Percentiles rank a stretch among this genome's conserved stretches.
phyloP scores from a whole-genome alignment of 2,888 invertebrate genomes.

The Dolichopus griseipennis region DNA sequence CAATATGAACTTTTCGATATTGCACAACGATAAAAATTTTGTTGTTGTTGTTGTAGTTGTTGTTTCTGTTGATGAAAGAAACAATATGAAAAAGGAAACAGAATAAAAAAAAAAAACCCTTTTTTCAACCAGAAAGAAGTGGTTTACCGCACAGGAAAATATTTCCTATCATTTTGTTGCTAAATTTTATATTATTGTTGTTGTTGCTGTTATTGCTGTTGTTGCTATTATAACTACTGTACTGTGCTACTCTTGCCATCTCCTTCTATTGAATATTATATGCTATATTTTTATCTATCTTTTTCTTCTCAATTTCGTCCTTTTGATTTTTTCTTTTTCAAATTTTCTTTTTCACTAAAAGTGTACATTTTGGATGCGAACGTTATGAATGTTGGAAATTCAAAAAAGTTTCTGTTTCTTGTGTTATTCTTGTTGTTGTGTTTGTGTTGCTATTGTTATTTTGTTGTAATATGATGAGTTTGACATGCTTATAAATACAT shows the following conservation, averaged over 20 bases:
- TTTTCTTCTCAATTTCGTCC: neutral
- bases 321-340: neutral
- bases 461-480: neutral
- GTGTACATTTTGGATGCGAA: neutral
- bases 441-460: too few relatives aligned
- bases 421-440: too few relatives aligned
- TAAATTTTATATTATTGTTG: neutral
- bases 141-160: conserved; percentile 1
- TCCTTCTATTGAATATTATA: too few relatives aligned
- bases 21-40: neutral
- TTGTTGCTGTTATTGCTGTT: neutral
- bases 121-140: neutral
- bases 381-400: neutral
- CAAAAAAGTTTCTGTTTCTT: neutral
- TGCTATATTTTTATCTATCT: neutral
- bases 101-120: neutral
- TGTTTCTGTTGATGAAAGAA: too few relatives aligned
- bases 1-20: neutral
- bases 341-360: neutral
- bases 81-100: too few relatives aligned
- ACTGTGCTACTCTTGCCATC: too few relatives aligned
- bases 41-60: too few relatives aligned
- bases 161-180: neutral
- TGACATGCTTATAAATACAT: neutral
- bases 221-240: too few relatives aligned